Conservation (phyloP, 2,113 vertebrate species). For the Gnathonemus echidnorhynchus region DNA sequence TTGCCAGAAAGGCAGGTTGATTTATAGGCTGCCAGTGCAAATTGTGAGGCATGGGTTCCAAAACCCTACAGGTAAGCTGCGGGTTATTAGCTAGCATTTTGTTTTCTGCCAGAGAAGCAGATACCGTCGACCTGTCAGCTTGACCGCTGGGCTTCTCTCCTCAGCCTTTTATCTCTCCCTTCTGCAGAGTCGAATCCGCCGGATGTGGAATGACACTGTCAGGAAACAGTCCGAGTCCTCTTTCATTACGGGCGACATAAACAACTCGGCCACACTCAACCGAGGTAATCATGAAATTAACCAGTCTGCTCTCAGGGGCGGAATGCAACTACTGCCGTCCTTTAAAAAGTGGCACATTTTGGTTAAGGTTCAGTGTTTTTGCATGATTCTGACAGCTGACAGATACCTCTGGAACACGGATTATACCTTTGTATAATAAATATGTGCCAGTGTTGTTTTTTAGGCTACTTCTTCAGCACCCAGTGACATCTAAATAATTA, state of each 20-base stretch:
- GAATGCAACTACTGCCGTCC: conserved; percentile 35
- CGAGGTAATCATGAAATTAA: conserved; percentile 82
- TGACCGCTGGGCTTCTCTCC: background rate
- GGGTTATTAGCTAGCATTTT: conserved; percentile 13
- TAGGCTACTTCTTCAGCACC: background rate
- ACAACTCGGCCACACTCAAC: conserved; percentile 97
- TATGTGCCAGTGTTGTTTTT: background rate
- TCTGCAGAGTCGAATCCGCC: conserved; percentile 88
- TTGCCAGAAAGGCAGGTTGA: background rate
- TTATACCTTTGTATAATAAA: background rate
- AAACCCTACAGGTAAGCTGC: background rate
- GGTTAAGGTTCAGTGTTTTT: background rate
- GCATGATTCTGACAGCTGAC: background rate
- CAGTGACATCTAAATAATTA: background rate
- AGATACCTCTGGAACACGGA: background rate
- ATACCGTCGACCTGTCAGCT: conserved; percentile 12
- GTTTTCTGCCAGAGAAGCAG: background rate
- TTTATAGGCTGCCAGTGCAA: background rate
- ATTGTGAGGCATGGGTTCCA: background rate
- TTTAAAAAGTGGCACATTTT: background rate
- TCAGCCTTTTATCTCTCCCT: background rate
- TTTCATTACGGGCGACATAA: conserved; percentile 99
- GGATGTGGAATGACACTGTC: conserved; percentile 99
- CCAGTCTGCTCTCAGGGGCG: conserved; percentile 27
- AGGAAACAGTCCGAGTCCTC: conserved; percentile 97